Conservation (phyloP, 2,888 invertebrate genomes). For the Colletes collaris region DNA sequence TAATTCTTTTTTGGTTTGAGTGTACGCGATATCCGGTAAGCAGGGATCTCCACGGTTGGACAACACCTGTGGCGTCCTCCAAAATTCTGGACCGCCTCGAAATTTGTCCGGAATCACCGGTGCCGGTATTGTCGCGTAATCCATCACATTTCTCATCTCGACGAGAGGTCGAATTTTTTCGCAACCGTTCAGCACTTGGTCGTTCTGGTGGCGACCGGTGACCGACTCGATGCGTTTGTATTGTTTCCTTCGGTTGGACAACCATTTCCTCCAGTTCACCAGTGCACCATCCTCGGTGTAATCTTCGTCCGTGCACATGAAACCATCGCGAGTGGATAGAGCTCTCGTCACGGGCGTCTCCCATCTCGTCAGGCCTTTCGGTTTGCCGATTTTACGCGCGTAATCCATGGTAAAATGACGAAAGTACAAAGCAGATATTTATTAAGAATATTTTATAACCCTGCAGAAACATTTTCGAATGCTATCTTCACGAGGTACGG, state of each 20-base stretch:
- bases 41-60: slow-evolving; percentile 50
- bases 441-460: no score
- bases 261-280: slow-evolving; percentile 74
- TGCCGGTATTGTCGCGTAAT: slow-evolving; percentile 79
- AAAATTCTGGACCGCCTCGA: slow-evolving; percentile 74
- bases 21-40: slow-evolving; percentile 59
- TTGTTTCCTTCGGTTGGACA: slow-evolving; percentile 61
- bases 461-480: no score
- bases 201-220: slow-evolving; percentile 57
- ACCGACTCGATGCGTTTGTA: slow-evolving; percentile 40
- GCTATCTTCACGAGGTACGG: no score
- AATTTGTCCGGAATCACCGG: slow-evolving; percentile 71
- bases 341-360: neutral
- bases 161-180: slow-evolving; percentile 65
- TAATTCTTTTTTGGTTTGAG: slow-evolving; percentile 57
- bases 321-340: slow-evolving; percentile 26
- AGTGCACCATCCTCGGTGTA: slow-evolving; percentile 68
- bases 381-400: slow-evolving; percentile 70
- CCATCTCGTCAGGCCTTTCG: slow-evolving; percentile 47
- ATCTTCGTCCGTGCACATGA: slow-evolving; percentile 7
- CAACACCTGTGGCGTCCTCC: slow-evolving; percentile 61
- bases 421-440: neutral
- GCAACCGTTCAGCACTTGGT: slow-evolving; percentile 68
- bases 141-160: slow-evolving; percentile 72
- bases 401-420: slow-evolving; percentile 65